Conservation (phyloP, 2,797 vertebrate genomes). For the Paramormyrops hopkinsi region DNA sequence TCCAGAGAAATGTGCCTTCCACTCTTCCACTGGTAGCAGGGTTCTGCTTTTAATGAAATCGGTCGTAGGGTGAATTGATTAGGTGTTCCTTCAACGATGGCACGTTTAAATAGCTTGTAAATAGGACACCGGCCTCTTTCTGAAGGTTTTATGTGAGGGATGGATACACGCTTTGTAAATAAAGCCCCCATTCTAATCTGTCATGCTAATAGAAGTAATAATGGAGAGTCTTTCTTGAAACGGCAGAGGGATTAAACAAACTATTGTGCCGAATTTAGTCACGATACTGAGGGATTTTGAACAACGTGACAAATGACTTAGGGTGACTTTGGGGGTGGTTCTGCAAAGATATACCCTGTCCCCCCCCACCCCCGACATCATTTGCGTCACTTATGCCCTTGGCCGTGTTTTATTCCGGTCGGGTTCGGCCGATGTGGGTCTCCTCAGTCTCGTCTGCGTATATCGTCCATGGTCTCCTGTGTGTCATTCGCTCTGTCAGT, state of each 20-base stretch:
- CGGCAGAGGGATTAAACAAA: not conserved
- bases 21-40: not conserved
- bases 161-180: not conserved
- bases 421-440: not conserved
- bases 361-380: not conserved
- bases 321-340: not conserved
- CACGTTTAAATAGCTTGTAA: not conserved
- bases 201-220: conserved; percentile 5
- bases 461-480: not conserved
- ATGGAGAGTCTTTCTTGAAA: not conserved
- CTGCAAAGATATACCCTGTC: not conserved
- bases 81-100: not conserved
- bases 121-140: not conserved
- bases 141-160: conserved; percentile 1
- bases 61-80: not conserved
- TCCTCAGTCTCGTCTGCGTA: no score
- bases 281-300: not conserved
- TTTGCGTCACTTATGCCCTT: not conserved
- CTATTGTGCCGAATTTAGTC: not conserved
- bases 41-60: not conserved
- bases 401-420: not conserved
- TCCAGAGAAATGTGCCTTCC: not conserved
- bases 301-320: not conserved
- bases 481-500: not conserved
- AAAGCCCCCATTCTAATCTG: not conserved